These are phyloP conservation scores for Zhuqinia jingwanae DNA, from an alignment of 2,888 invertebrate species.

Conservation along the genomic window DNA sequence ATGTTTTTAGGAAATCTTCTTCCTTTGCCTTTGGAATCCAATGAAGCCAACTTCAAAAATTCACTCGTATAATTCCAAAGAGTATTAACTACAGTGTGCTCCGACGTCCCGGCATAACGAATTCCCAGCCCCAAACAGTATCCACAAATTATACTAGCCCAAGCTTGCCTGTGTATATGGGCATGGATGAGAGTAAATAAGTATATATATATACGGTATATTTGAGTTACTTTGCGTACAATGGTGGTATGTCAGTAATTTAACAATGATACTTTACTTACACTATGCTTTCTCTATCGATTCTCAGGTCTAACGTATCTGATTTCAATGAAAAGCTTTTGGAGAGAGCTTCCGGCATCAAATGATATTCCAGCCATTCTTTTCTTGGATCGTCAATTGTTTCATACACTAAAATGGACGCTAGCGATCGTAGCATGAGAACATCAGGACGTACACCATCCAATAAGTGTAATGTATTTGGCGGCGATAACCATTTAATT, in stretches of 20 bases:
- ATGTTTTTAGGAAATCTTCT: constrained; percentile 57
- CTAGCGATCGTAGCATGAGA: constrained; percentile 77
- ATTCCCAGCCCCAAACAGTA: constrained; percentile 96
- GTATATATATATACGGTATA: too few species aligned
- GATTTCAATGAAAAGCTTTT: constrained; percentile 60
- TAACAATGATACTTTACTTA: background rate
- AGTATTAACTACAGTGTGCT: constrained; percentile 89
- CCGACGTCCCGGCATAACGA: constrained; percentile 95
- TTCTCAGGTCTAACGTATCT: constrained; percentile 48
- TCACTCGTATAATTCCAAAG: constrained; percentile 88
- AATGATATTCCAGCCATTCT: constrained; percentile 74
- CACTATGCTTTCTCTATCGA: constrained; percentile 66
- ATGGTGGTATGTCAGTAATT: too few species aligned
- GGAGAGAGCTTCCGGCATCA: constrained; percentile 75
- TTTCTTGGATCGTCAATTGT: constrained; percentile 70
- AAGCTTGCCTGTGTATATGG: constrained; percentile 88
- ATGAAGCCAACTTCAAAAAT: constrained; percentile 81
- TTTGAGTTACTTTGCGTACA: too few species aligned
- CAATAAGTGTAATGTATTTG: constrained; percentile 76
- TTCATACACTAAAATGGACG: constrained; percentile 77
- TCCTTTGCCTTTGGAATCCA: constrained; percentile 62
- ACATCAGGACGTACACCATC: constrained; percentile 79
- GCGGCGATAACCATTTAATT: constrained; percentile 78
- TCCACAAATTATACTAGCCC: constrained; percentile 97
- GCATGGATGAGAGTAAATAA: too few species aligned